A percentile compares a stretch with the other conserved stretches of the same genome.
Evolutionary conservation across 2,797 vertebrate genomes (phyloP).

Genomic region (Molossus molossus): DNA sequence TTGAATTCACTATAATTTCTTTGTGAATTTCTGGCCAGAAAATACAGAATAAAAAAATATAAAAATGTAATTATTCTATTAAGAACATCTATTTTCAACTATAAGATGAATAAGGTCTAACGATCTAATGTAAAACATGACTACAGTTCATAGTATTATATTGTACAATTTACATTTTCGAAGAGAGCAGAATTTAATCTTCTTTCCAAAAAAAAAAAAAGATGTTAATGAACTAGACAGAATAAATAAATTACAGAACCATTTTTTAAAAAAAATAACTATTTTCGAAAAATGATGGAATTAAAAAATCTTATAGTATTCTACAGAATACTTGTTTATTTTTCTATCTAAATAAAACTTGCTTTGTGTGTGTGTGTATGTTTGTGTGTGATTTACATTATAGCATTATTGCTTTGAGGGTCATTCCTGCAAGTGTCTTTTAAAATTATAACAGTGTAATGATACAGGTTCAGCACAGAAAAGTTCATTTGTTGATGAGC

Average conservation of each 20-base stretch:
- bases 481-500: slow-evolving; percentile 29
- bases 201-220: background rate
- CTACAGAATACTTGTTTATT: slow-evolving; percentile 18
- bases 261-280: background rate
- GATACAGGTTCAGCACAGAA: background rate
- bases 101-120: background rate
- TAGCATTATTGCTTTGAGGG: background rate
- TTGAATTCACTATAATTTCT: background rate
- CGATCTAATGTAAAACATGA: background rate
- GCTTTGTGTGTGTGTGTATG: background rate
- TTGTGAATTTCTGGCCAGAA: background rate
- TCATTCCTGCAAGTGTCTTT: background rate
- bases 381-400: background rate
- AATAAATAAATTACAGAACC: background rate
- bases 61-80: background rate
- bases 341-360: background rate
- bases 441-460: slow-evolving; percentile 57
- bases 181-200: background rate
- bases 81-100: background rate
- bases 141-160: background rate
- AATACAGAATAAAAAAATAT: background rate
- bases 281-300: background rate
- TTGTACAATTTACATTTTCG: background rate
- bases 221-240: background rate
- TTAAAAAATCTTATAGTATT: background rate